A percentile compares a stretch with the other conserved stretches of the same genome.
phyloP scores from a whole-genome alignment of 2,113 vertebrate species.

The Psettodes erumei region DNA sequence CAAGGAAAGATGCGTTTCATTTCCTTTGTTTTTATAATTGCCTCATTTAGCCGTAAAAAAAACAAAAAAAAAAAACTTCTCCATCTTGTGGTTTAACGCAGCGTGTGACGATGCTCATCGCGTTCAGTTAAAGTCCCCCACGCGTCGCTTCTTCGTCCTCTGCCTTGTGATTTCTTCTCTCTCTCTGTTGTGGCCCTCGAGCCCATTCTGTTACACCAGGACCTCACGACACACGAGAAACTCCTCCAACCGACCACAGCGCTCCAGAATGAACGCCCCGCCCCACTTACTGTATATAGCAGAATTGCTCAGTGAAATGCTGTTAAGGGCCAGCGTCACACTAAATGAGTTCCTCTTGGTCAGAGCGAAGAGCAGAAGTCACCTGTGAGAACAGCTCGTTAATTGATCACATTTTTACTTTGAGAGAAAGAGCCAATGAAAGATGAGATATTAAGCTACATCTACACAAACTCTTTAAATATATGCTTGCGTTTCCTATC shows the following conservation, averaged over 20 bases:
- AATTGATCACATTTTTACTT: neutral
- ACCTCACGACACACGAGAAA: neutral
- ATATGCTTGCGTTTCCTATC: too few relatives aligned
- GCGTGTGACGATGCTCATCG: too few relatives aligned
- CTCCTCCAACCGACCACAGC: too few relatives aligned
- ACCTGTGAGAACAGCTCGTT: neutral
- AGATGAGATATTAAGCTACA: neutral
- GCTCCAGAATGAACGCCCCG: too few relatives aligned
- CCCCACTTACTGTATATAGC: too few relatives aligned
- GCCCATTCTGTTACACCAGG: neutral
- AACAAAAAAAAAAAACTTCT: too few relatives aligned
- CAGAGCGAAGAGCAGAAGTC: neutral
- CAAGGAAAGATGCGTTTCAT: neutral
- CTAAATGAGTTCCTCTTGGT: neutral
- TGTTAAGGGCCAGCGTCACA: neutral
- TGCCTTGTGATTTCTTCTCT: conserved; percentile 15
- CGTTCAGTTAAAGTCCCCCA: too few relatives aligned
- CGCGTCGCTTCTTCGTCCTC: conserved; percentile 9
- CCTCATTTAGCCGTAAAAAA: too few relatives aligned
- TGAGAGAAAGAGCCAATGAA: neutral
- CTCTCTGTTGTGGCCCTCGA: neutral
- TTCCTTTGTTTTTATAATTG: neutral
- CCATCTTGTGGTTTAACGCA: too few relatives aligned
- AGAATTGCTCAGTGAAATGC: neutral
- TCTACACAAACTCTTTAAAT: too few relatives aligned